Conservation (phyloP, 2,888 invertebrate genomes). For the Empis stercorea region DNA sequence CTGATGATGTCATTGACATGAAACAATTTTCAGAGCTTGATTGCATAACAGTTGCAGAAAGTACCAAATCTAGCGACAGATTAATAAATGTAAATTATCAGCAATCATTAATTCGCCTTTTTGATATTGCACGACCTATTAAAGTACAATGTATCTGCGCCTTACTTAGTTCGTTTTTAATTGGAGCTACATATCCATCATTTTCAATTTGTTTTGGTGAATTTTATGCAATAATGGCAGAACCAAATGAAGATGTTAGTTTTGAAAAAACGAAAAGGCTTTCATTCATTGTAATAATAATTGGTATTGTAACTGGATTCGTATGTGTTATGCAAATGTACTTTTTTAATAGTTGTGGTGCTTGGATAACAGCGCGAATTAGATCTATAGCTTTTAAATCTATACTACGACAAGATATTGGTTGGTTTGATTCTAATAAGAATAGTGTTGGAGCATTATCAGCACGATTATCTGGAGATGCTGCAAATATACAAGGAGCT, state of each 20-base stretch:
- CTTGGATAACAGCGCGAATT: conserved; percentile 56
- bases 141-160: conserved; percentile 52
- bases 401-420: conserved; percentile 60
- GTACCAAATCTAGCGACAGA: background rate
- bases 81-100: conserved; percentile 32
- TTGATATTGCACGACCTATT: conserved; percentile 54
- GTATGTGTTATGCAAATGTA: conserved; percentile 58
- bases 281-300: conserved; percentile 48
- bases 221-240: conserved; percentile 56
- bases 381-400: conserved; percentile 43
- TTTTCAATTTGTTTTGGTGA: conserved; percentile 69
- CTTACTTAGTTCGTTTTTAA: conserved; percentile 48
- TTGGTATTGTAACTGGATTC: conserved; percentile 51
- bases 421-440: conserved; percentile 55
- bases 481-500: conserved; percentile 62
- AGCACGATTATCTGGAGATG: conserved; percentile 56
- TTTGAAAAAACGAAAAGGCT: conserved; percentile 44
- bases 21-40: no score
- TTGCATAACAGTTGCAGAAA: no score
- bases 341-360: conserved; percentile 65
- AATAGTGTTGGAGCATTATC: conserved; percentile 60
- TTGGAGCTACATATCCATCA: conserved; percentile 60
- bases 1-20: no score
- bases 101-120: conserved; percentile 39
- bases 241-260: conserved; percentile 43